These are phyloP conservation scores for Gallirallus australis DNA, from an alignment of 2,797 vertebrate genomes.

Conservation along the genomic window DNA sequence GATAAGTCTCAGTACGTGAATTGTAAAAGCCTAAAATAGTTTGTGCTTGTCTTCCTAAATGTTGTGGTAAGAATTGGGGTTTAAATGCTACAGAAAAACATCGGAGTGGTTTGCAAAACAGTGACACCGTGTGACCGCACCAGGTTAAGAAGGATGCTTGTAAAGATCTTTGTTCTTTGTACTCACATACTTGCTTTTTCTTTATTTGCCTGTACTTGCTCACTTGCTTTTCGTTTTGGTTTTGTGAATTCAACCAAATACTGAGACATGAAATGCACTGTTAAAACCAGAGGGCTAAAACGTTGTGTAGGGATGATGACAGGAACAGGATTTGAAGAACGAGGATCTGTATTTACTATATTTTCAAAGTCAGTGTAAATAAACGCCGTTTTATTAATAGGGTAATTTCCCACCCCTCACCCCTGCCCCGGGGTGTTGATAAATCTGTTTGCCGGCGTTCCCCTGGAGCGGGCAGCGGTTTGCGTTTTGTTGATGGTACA, in stretches of 20 bases:
- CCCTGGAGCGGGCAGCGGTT: not conserved
- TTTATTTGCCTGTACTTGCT: not conserved
- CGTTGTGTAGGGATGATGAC: not conserved
- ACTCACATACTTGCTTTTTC: fast-evolving
- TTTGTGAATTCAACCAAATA: not conserved
- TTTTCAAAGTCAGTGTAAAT: conserved; percentile 45
- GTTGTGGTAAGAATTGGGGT: not conserved
- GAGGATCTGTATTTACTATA: conserved; percentile 24
- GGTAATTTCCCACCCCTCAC: too few relatives aligned
- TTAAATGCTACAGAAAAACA: not conserved
- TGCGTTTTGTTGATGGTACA: conserved; percentile 5
- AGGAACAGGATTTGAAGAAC: conserved; percentile 18
- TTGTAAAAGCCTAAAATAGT: not conserved
- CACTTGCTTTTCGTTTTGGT: not conserved
- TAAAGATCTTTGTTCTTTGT: not conserved
- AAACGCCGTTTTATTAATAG: not conserved
- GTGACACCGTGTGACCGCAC: not conserved
- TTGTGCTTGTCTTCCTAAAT: not conserved
- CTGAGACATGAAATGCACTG: not conserved
- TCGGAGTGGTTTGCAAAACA: not conserved
- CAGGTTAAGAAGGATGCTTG: not conserved
- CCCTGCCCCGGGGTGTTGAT: not conserved
- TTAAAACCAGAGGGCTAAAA: conserved; percentile 9
- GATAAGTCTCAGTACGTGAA: not conserved
- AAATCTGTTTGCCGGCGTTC: not conserved